These are phyloP conservation scores for Amphipyra berbera DNA, from an alignment of 2,888 invertebrate species.

Conservation along the genomic window DNA sequence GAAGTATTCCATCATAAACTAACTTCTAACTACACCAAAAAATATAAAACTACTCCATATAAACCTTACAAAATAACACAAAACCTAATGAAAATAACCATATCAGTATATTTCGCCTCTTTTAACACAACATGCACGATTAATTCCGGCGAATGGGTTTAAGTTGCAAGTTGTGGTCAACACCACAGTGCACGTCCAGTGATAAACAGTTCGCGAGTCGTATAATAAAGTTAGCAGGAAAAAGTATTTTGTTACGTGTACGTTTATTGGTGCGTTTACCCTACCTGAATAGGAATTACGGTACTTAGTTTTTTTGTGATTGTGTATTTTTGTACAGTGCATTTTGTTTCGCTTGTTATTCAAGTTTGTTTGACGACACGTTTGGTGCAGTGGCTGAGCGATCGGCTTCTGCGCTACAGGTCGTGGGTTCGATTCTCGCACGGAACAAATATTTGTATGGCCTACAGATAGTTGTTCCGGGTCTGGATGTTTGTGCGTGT, in stretches of 20 bases:
- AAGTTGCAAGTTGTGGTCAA: constrained; percentile 64
- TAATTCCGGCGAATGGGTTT: constrained; percentile 63
- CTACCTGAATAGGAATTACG: constrained; percentile 37
- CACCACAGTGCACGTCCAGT: constrained; percentile 57
- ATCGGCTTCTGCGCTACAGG: too few species aligned
- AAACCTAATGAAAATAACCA: constrained; percentile 36
- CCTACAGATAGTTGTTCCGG: too few species aligned
- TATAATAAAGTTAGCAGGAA: constrained; percentile 54
- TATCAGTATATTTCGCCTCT: constrained; percentile 52
- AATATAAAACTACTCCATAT: too few species aligned
- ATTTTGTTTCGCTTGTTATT: too few species aligned
- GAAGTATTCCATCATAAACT: too few species aligned
- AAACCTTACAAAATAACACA: constrained; percentile 7
- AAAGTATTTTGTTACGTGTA: constrained; percentile 57
- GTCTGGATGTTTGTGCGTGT: too few species aligned
- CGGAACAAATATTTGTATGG: too few species aligned
- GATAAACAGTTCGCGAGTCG: constrained; percentile 61
- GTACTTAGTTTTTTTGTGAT: background rate
- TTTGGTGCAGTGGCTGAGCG: too few species aligned
- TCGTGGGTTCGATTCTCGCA: too few species aligned
- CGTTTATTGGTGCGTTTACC: constrained; percentile 61
- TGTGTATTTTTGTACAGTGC: background rate
- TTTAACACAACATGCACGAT: constrained; percentile 57
- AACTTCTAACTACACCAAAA: too few species aligned
- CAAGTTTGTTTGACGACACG: too few species aligned